phyloP scores from a whole-genome alignment of 2,797 vertebrate genomes.

The Martes flavigula region DNA sequence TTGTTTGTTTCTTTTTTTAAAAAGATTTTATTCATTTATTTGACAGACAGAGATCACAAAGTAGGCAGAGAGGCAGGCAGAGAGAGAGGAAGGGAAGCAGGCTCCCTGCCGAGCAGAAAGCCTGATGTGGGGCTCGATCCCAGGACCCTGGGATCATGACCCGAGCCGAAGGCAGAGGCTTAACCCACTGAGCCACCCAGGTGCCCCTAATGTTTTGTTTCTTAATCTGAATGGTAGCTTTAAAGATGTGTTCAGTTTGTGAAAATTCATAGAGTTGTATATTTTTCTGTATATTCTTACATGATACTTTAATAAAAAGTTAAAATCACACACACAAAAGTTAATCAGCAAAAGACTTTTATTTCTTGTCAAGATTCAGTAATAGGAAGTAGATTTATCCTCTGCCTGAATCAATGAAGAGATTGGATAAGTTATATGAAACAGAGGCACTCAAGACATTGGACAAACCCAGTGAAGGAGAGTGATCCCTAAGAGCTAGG shows the following conservation, averaged over 20 bases:
- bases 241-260: neutral
- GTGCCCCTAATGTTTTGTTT: neutral
- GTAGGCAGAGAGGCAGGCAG: no score
- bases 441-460: neutral
- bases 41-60: no score
- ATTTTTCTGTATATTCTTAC: slow-evolving; percentile 27
- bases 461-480: neutral
- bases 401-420: neutral
- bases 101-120: no score
- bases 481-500: neutral
- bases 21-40: no score
- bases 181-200: no score
- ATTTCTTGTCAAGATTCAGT: slow-evolving; percentile 2
- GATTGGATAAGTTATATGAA: slow-evolving; percentile 4
- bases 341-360: neutral
- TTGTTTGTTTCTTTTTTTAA: neutral
- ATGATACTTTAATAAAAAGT: slow-evolving; percentile 12
- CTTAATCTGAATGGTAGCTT: neutral
- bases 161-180: no score
- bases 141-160: no score
- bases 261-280: neutral
- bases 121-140: no score
- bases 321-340: neutral
- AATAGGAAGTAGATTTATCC: slow-evolving; percentile 27
- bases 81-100: no score